phyloP scores from a whole-genome alignment of 2,113 vertebrate genomes.

The Barnardius zonarius region DNA sequence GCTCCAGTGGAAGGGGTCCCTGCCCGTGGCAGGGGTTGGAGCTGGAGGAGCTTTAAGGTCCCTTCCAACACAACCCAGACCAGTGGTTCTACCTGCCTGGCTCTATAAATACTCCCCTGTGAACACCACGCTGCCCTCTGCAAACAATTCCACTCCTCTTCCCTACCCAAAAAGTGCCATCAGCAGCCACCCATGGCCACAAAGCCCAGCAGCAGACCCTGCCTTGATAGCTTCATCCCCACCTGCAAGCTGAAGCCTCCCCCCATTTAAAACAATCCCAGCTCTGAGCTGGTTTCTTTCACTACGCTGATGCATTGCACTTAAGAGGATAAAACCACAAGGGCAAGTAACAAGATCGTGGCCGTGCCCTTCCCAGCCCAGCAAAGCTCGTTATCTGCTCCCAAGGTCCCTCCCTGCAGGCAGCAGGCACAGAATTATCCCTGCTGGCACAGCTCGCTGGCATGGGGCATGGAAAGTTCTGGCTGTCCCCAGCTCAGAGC shows the following conservation, averaged over 20 bases:
- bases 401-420: background rate
- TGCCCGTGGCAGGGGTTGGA: background rate
- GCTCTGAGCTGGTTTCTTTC: fast-evolving
- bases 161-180: fast-evolving
- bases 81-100: background rate
- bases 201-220: fast-evolving
- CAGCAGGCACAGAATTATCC: background rate
- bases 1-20: background rate
- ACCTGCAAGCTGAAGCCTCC: background rate
- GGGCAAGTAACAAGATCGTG: background rate
- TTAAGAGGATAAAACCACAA: slow-evolving; percentile 18
- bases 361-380: background rate
- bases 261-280: background rate
- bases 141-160: background rate
- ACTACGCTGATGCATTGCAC: background rate
- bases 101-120: fast-evolving
- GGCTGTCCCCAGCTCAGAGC: background rate
- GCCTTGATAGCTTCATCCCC: background rate
- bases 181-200: background rate
- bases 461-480: fast-evolving
- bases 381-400: slow-evolving; percentile 32
- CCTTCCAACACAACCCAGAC: background rate
- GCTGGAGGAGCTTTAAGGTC: background rate
- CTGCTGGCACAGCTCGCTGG: background rate
- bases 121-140: fast-evolving